Evolutionary conservation across 2,113 vertebrate genomes (phyloP).

Genomic region (Antechinus stuartii): DNA sequence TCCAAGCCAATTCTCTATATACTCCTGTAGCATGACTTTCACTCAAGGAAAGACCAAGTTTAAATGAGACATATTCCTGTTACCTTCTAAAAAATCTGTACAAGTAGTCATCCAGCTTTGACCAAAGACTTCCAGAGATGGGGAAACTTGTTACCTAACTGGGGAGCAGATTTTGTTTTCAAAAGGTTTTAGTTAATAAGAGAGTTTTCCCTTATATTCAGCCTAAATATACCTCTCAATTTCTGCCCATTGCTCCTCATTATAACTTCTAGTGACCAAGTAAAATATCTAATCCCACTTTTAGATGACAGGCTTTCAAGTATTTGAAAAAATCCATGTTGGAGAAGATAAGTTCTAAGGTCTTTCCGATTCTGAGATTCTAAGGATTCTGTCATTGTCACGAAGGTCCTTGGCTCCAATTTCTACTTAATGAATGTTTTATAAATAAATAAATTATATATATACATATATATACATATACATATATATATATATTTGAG

Average conservation of each 20-base stretch:
- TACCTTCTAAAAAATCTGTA: not conserved
- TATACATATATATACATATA: no score
- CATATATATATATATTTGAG: not conserved
- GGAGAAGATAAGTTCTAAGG: not conserved
- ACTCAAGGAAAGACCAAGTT: not conserved
- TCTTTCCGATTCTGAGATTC: not conserved
- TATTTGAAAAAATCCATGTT: not conserved
- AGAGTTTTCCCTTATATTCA: not conserved
- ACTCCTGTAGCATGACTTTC: not conserved
- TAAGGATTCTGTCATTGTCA: not conserved
- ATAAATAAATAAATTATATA: not conserved
- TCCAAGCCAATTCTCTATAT: not conserved
- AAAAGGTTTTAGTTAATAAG: not conserved
- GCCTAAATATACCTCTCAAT: not conserved
- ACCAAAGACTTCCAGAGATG: not conserved
- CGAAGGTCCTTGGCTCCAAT: not conserved
- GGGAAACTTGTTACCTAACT: not conserved
- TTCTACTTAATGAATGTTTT: not conserved
- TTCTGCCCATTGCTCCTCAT: not conserved
- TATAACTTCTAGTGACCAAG: not conserved
- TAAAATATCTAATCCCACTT: not conserved
- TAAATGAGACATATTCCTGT: not conserved
- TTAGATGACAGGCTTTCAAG: not conserved
- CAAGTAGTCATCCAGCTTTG: not conserved
- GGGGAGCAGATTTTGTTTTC: not conserved